Evolutionary conservation across 2,888 invertebrate species (phyloP).

Genomic region (Pseudococcus longispinus): DNA sequence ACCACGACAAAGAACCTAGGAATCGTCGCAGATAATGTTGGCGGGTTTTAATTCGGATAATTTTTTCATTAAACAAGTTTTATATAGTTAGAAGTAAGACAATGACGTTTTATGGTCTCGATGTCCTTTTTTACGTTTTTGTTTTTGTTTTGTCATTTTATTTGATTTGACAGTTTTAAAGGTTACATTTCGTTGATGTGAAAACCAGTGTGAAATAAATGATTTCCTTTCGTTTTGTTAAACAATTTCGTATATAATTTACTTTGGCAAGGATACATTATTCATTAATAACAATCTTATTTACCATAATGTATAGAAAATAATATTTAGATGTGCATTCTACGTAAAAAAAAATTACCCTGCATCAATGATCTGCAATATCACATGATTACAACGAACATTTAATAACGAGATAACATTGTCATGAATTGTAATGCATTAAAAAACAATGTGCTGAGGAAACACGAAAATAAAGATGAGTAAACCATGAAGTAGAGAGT

Average conservation of each 20-base stretch:
- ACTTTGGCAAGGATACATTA: slow-evolving; percentile 56
- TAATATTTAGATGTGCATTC: slow-evolving; percentile 30
- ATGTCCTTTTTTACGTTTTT: not conserved
- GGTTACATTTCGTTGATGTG: not conserved
- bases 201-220: not conserved
- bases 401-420: not conserved
- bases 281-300: slow-evolving; percentile 54
- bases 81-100: too few species aligned
- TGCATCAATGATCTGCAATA: slow-evolving; percentile 39
- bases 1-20: not conserved
- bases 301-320: slow-evolving; percentile 6
- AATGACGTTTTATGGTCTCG: not conserved
- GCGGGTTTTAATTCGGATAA: not conserved
- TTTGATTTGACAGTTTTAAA: not conserved
- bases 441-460: not conserved
- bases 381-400: slow-evolving; percentile 39
- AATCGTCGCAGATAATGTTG: not conserved
- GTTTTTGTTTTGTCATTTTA: not conserved
- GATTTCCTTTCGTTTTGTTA: slow-evolving; percentile 14
- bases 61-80: too few species aligned
- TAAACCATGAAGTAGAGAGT: not conserved
- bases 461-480: not conserved
- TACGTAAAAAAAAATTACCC: slow-evolving; percentile 43
- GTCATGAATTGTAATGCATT: not conserved
- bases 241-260: slow-evolving; percentile 47